These are phyloP conservation scores for Nasua narica DNA, from an alignment of 2,797 vertebrate genomes.

Conservation along the genomic window DNA sequence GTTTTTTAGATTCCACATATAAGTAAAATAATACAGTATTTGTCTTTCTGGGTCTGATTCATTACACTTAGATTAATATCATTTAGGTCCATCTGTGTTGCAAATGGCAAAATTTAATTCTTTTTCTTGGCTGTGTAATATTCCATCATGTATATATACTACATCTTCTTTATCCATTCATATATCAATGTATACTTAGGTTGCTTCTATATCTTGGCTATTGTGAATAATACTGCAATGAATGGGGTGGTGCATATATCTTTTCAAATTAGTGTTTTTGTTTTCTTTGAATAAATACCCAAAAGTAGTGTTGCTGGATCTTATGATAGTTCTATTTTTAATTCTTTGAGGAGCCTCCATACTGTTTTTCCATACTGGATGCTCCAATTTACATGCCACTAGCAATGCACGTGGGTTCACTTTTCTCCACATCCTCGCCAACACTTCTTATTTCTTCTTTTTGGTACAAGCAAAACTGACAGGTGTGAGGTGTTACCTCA, in stretches of 20 bases:
- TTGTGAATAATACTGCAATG: background rate
- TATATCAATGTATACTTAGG: background rate
- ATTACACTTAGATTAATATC: background rate
- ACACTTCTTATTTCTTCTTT: background rate
- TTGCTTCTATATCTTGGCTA: background rate
- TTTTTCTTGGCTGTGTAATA: background rate
- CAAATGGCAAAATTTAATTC: background rate
- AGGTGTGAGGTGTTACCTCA: background rate
- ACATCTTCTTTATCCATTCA: background rate
- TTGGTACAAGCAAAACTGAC: background rate
- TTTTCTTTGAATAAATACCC: background rate
- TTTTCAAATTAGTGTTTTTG: background rate
- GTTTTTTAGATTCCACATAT: background rate
- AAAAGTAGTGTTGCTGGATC: background rate
- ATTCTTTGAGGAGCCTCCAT: background rate
- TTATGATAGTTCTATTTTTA: background rate
- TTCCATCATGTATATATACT: background rate
- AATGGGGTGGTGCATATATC: background rate
- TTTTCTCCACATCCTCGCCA: background rate
- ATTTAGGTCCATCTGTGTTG: background rate
- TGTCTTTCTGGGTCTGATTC: background rate
- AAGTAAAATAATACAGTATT: background rate
- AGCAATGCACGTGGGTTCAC: background rate
- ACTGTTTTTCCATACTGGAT: background rate
- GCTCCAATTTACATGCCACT: background rate